These are phyloP conservation scores for Heliconius hermathena DNA, from an alignment of 1,140 invertebrate species.

Conservation along the genomic window DNA sequence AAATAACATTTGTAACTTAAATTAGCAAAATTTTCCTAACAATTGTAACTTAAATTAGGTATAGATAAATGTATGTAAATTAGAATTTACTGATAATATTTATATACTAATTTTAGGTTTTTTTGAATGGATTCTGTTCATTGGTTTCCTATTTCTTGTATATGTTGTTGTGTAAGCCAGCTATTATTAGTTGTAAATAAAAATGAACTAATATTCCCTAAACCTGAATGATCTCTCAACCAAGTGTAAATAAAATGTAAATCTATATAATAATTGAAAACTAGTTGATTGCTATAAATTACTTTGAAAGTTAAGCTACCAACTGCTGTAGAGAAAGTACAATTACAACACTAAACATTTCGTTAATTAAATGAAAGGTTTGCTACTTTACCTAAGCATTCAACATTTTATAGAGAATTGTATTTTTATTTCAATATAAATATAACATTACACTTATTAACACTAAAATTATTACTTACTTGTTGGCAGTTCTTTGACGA, in stretches of 20 bases:
- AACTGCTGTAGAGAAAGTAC: background rate
- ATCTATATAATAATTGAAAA: background rate
- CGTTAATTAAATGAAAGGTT: background rate
- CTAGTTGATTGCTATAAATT: background rate
- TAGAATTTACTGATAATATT: too few relatives aligned
- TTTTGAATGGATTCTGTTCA: too few relatives aligned
- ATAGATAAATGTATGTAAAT: too few relatives aligned
- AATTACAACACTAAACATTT: background rate
- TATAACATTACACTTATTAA: background rate
- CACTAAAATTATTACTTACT: constrained; percentile 66
- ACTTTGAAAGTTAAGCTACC: background rate
- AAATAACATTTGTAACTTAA: too few relatives aligned
- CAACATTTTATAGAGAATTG: background rate
- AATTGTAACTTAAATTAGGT: too few relatives aligned
- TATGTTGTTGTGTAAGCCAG: background rate
- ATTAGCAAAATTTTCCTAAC: too few relatives aligned
- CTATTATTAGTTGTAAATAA: background rate
- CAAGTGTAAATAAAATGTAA: background rate
- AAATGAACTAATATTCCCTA: background rate
- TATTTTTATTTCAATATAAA: background rate
- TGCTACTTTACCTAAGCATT: too few relatives aligned
- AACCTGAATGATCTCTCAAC: background rate
- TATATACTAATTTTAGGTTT: too few relatives aligned
- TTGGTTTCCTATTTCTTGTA: too few relatives aligned
- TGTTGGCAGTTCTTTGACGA: constrained; percentile 85